Evolutionary conservation across 2,113 vertebrate genomes (phyloP), one percentile per base, ranked within the genome.

Genomic region (Pangasianodon gigas): DNA sequence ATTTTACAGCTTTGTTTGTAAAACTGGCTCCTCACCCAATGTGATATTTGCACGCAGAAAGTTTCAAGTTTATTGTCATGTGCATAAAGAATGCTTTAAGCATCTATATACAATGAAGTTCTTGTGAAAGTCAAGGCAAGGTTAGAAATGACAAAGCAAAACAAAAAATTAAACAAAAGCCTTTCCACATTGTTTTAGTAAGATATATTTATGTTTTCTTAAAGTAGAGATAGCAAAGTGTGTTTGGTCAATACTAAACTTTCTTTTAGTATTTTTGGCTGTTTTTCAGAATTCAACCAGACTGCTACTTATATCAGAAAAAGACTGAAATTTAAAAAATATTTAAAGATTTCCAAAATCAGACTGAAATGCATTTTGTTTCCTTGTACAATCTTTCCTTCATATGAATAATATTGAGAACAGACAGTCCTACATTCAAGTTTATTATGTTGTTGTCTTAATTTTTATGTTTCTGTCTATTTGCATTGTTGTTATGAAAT

Each of bases 391-490:
- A 67, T 32, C 16, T 52, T 48, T 52, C 60, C 46, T 85, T 84
- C 9, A 60, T 79, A 52, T 67, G 10, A 32, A 67, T 88, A 37
- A 82, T 37, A 71, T 65, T 58, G 14, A 67, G 18, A 62, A 41
- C n/a, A 85, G 56, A 62, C 69, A 85, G 32, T 56, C 24, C 19
- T 44, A 0, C 41, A 24, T 56, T 85, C 10, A 46, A 19, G 51
- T 51, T 16, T 29, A 26, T 24, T 56, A 46, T 58, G 51, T 37
- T 51, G 52, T 62, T 32, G 9, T 11, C 13, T 41, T 24, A 1
- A 7, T 51, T 90, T 79, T 44, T 89, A 21, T 80, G 84, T 84
- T 90, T 89, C 80, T 62, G 75, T 82, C 10, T 82, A 18, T 85
- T 41, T 87, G 77, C 56, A 56, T 67, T 86, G 48, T 81, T 52